Conservation (phyloP, 2,888 invertebrate species). For the Allacma fusca region DNA sequence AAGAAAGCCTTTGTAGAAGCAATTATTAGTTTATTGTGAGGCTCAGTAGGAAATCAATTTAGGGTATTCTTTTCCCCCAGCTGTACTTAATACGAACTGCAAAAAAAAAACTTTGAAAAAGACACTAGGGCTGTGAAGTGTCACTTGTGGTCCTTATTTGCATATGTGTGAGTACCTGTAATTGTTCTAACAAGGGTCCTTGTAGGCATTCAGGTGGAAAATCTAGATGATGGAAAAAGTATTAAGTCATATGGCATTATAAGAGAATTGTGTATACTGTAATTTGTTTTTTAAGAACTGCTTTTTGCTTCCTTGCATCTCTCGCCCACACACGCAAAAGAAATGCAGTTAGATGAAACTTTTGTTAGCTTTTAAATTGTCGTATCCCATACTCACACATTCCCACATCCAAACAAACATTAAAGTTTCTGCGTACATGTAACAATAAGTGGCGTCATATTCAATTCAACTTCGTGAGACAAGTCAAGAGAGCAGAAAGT, state of each 20-base stretch:
- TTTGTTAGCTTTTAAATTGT: slow-evolving; percentile 16
- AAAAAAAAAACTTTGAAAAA: neutral
- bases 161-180: neutral
- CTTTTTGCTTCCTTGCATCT: neutral
- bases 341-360: slow-evolving; percentile 1
- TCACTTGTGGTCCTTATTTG: slow-evolving; percentile 26
- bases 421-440: slow-evolving; percentile 9
- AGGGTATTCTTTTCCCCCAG: neutral
- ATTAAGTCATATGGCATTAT: slow-evolving; percentile 2
- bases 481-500: slow-evolving; percentile 16
- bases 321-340: neutral
- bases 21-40: too few relatives aligned
- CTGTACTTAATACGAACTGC: neutral
- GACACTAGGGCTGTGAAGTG: slow-evolving; percentile 10
- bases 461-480: neutral
- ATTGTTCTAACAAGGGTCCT: slow-evolving; percentile 28
- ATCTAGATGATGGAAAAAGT: slow-evolving; percentile 12
- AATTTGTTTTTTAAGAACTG: slow-evolving; percentile 27
- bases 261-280: neutral
- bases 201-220: slow-evolving; percentile 13
- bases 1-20: too few relatives aligned
- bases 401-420: slow-evolving; percentile 1
- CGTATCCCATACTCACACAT: slow-evolving; percentile 6
- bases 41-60: neutral
- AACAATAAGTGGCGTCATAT: neutral